phyloP scores from a whole-genome alignment of 2,797 vertebrate genomes.

The Sebastes ruberrimus region DNA sequence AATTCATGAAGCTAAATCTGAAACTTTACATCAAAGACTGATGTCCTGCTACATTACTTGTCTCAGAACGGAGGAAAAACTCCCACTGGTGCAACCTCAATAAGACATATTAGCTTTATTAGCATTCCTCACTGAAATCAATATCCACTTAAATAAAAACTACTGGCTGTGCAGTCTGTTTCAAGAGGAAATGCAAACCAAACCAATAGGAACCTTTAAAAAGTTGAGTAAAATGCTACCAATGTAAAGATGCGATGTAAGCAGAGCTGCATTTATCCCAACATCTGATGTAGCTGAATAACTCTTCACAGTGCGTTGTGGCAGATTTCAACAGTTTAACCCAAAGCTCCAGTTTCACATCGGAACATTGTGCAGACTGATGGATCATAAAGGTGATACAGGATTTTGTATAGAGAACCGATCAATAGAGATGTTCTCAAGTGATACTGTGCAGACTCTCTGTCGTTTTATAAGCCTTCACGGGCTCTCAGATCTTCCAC shows the following conservation, averaged over 20 bases:
- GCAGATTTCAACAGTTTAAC: not conserved
- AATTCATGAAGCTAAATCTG: slow-evolving; percentile 58
- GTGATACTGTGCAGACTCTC: not conserved
- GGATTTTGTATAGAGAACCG: not conserved
- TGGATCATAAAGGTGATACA: not conserved
- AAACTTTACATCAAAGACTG: slow-evolving; percentile 60
- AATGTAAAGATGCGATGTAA: not conserved
- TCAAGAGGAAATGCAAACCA: not conserved
- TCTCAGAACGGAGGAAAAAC: not conserved
- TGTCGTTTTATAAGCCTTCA: no score
- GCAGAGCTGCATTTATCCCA: not conserved
- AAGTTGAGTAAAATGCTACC: not conserved
- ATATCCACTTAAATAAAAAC: slow-evolving; percentile 25
- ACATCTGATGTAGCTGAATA: not conserved
- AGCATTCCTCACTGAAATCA: slow-evolving; percentile 34
- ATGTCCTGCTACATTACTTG: not conserved
- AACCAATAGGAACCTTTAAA: not conserved
- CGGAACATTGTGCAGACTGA: not conserved
- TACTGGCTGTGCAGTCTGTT: not conserved
- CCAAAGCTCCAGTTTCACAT: not conserved
- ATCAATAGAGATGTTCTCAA: not conserved
- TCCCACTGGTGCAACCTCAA: not conserved
- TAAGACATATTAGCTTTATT: slow-evolving; percentile 15
- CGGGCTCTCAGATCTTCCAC: no score
- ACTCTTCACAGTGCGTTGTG: not conserved